Evolutionary conservation across 2,113 vertebrate species (phyloP), one percentile per base, ranked within the genome.

Genomic region (Helogale parvula): DNA sequence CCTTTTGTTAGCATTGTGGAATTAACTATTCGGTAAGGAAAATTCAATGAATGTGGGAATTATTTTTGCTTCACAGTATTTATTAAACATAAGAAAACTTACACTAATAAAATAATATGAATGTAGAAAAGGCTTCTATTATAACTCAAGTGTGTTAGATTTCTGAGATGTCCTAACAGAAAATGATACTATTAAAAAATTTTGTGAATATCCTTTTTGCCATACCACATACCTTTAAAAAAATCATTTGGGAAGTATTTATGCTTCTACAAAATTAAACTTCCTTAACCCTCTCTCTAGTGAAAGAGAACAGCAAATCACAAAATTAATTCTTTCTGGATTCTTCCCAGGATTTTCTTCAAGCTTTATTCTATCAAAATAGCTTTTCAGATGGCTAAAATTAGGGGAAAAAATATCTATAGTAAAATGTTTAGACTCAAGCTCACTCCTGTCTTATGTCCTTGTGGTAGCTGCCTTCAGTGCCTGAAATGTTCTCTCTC

Each of bases 81-180:
- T 92, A 72, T n/a, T 94, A 50, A 95, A 16, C 47, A 92, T 92
- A 23, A 89, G 69, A 92, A 82, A 89, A 80, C 4, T 88, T 69
- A 41, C 11, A 23, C 65, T 79, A 50, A 41, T 63, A 81, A 82
- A 93, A 92, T 65, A 83, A 82, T 72, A 68, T 84, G 27, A 87
- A 90, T 91, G 25, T 94, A 80, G 35, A 50, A 90, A 94, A 85
- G 12, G n/a, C 68, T 84, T 52, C 27, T 89, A 2, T 77, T 88
- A 68, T 19, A 27, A 71, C 15, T 45, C 15, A 93, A 85, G 76
- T 69, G 14, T 71, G 1, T 95, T 95, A 80, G 41, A 69, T 83
- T 92, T 82, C 72, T 91, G 19, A 88, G 52, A 77, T 38, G 65
- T 60, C 23, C 23, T 82, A 45, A 54, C 38, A 92, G 60, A 93